phyloP scores from a whole-genome alignment of 1,140 invertebrate genomes.

The Drosophila nannoptera region DNA sequence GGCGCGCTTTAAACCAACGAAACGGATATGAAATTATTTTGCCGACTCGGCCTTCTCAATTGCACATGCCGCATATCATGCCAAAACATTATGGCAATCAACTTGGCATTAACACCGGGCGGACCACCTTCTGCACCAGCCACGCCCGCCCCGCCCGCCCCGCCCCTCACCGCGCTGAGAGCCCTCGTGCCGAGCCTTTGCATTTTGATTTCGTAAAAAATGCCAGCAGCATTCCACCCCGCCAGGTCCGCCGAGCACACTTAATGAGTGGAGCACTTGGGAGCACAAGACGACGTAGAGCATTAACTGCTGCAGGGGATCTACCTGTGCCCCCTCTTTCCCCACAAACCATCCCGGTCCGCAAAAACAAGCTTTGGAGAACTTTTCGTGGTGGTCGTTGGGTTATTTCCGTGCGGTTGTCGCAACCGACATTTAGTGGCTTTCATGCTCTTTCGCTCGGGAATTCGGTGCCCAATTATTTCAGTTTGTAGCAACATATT shows the following conservation, averaged over 20 bases:
- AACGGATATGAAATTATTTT: slow-evolving; percentile 20
- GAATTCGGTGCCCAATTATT: slow-evolving; percentile 59
- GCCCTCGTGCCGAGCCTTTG: slow-evolving; percentile 19
- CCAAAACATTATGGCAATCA: slow-evolving; percentile 34
- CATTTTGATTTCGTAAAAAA: slow-evolving; percentile 43
- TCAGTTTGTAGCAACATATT: slow-evolving; percentile 47
- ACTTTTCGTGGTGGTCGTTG: slow-evolving; percentile 24
- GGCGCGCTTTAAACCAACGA: slow-evolving; percentile 8
- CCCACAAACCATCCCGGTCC: not conserved
- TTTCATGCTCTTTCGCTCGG: slow-evolving; percentile 38
- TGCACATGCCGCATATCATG: not conserved
- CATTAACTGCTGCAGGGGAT: too few species aligned
- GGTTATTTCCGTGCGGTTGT: slow-evolving; percentile 14
- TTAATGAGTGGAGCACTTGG: too few species aligned
- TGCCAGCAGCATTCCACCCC: slow-evolving; percentile 18
- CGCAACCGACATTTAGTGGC: slow-evolving; percentile 54
- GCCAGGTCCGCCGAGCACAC: not conserved
- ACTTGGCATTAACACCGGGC: slow-evolving; percentile 15
- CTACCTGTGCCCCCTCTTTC: not conserved
- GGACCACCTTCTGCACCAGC: slow-evolving; percentile 5
- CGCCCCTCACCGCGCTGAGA: not conserved
- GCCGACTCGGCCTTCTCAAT: slow-evolving; percentile 5
- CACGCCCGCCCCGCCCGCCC: not conserved
- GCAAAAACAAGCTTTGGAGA: slow-evolving; percentile 18
- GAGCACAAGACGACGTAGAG: too few species aligned